Evolutionary conservation across 2,888 invertebrate genomes (phyloP).

Genomic region (Chouioia cunea): DNA sequence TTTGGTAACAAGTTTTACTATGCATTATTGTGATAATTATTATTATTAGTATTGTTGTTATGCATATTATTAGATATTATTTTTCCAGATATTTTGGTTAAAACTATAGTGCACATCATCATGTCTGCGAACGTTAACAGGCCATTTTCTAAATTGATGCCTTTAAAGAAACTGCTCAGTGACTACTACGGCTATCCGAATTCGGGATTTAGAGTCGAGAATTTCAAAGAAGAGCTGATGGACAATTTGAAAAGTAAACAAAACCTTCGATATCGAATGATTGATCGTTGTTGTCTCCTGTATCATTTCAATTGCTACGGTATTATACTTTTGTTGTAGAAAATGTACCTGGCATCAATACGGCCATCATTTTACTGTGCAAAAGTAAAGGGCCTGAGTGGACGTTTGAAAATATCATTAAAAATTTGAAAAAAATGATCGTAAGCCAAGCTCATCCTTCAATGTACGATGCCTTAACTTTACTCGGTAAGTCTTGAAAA

Average conservation of each 20-base stretch:
- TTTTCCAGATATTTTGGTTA: slow-evolving; percentile 63
- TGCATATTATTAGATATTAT: neutral
- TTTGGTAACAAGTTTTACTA: slow-evolving; percentile 36
- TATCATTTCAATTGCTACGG: neutral
- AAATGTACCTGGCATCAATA: slow-evolving; percentile 52
- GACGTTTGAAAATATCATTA: slow-evolving; percentile 65
- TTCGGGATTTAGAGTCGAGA: slow-evolving; percentile 55
- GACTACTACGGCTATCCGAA: slow-evolving; percentile 66
- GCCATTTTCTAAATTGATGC: slow-evolving; percentile 59
- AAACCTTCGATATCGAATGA: neutral
- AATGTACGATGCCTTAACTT: slow-evolving; percentile 54
- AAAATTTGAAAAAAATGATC: slow-evolving; percentile 56
- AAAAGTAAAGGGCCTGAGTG: slow-evolving; percentile 66
- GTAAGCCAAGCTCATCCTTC: slow-evolving; percentile 53
- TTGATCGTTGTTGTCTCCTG: too few species aligned
- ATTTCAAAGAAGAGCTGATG: slow-evolving; percentile 57
- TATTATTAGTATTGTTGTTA: neutral
- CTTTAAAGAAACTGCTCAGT: slow-evolving; percentile 62
- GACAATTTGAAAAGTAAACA: slow-evolving; percentile 62
- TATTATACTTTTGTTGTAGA: slow-evolving; percentile 51
- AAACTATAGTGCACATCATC: slow-evolving; percentile 66
- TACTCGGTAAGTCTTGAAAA: slow-evolving; percentile 56
- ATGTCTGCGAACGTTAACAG: slow-evolving; percentile 54
- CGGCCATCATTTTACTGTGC: slow-evolving; percentile 65
- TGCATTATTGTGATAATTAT: neutral